phyloP scores from a whole-genome alignment of 2,113 vertebrate species.

The Copsychus sechellarum region DNA sequence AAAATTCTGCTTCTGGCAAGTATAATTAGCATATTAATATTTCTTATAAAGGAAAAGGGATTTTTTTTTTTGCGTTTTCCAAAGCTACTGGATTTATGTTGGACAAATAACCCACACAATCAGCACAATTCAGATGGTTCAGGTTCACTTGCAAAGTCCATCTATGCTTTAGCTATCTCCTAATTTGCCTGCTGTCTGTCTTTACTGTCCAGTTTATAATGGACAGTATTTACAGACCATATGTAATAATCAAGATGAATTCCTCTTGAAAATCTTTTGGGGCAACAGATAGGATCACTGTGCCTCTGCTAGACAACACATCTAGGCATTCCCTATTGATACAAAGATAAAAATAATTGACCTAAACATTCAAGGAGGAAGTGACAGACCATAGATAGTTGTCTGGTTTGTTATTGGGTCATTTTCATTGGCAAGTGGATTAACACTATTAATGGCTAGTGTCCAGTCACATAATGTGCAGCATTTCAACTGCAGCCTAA shows the following conservation, averaged over 20 bases:
- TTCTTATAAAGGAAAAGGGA: not conserved
- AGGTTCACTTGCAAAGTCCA: not conserved
- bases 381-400: not conserved
- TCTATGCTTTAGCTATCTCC: not conserved
- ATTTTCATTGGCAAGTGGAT: not conserved
- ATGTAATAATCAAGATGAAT: not conserved
- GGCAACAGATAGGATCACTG: not conserved
- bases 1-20: conserved; percentile 56
- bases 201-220: not conserved
- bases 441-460: not conserved
- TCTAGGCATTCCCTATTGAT: not conserved
- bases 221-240: not conserved
- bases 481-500: not conserved
- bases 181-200: not conserved
- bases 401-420: not conserved
- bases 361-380: not conserved
- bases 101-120: not conserved
- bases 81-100: not conserved
- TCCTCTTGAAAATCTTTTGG: not conserved
- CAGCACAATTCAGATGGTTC: not conserved
- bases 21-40: conserved; percentile 57
- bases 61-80: not conserved
- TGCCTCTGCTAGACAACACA: not conserved
- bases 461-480: not conserved
- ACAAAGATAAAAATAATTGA: not conserved